A percentile compares a stretch with the other conserved stretches of the same genome.
These are phyloP conservation scores for Pogonomyrmex californicus DNA, from an alignment of 1,140 invertebrate genomes.

Conservation along the genomic window DNA sequence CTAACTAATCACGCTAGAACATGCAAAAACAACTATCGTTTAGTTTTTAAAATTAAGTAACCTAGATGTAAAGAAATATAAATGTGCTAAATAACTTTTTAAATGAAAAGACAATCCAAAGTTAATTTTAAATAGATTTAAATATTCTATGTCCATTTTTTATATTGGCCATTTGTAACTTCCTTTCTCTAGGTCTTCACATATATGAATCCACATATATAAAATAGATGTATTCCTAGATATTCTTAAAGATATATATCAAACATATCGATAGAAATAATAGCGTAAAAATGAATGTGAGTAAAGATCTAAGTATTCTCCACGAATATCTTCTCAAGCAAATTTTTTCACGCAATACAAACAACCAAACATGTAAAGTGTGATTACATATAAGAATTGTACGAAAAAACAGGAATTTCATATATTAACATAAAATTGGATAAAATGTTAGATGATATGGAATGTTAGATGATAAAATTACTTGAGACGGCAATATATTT, in stretches of 20 bases:
- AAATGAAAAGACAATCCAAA: constrained; percentile 18
- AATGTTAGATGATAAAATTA: constrained; percentile 27
- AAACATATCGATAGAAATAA: neutral
- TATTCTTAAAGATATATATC: constrained; percentile 21
- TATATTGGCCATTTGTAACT: constrained; percentile 17
- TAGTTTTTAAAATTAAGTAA: constrained; percentile 7
- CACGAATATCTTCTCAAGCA: constrained; percentile 20
- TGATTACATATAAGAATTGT: constrained; percentile 33
- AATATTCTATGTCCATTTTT: constrained; percentile 10
- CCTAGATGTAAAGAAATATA: constrained; percentile 5
- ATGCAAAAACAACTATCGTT: neutral
- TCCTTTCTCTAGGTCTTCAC: neutral
- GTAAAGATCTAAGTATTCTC: constrained; percentile 17
- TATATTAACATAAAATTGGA: constrained; percentile 2
- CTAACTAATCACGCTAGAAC: neutral
- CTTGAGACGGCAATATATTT: constrained; percentile 56
- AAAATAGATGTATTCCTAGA: constrained; percentile 33
- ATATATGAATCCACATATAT: neutral
- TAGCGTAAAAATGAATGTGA: constrained; percentile 33
- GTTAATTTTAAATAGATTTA: constrained; percentile 30
- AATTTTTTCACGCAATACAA: constrained; percentile 36
- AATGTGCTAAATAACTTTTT: constrained; percentile 16
- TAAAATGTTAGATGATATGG: constrained; percentile 18
- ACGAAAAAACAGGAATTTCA: constrained; percentile 30
- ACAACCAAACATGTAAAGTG: constrained; percentile 28